Evolutionary conservation across 2,113 vertebrate genomes (phyloP).

Genomic region (Solenodon paradoxus): DNA sequence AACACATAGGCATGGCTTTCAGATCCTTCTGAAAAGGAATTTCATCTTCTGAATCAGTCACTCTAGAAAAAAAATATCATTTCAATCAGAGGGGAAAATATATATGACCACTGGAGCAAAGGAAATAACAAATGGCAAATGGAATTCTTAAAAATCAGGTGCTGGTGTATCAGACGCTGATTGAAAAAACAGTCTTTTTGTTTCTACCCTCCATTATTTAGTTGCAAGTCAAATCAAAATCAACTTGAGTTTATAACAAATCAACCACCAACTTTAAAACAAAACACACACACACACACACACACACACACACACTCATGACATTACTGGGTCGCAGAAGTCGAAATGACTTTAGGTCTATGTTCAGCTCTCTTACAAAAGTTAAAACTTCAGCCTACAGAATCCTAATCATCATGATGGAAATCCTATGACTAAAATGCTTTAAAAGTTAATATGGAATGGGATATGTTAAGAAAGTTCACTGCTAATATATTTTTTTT

Average conservation of each 20-base stretch:
- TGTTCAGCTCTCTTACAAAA: not conserved
- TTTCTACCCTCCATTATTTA: not conserved
- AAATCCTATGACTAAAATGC: not conserved
- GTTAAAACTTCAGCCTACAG: not conserved
- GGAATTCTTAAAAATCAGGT: not conserved
- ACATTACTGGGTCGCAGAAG: not conserved
- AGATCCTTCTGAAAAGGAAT: not conserved
- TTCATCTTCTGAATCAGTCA: slow-evolving; percentile 5
- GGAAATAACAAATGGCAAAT: slow-evolving; percentile 40
- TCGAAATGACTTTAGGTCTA: not conserved
- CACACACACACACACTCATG: too few species aligned
- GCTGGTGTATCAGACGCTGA: not conserved
- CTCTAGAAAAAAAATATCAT: not conserved
- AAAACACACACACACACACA: too few species aligned
- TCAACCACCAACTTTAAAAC: not conserved
- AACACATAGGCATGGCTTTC: not conserved
- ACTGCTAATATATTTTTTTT: not conserved
- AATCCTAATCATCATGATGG: too few species aligned
- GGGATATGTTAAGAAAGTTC: not conserved
- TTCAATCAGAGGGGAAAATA: not conserved
- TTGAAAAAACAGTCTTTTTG: not conserved
- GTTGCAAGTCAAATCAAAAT: not conserved
- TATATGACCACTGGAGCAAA: not conserved
- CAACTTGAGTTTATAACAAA: not conserved
- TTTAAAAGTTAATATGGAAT: not conserved